Base-by-base conservation (phyloP, 2,113 vertebrate species). In the Saguinus midas region DNA sequence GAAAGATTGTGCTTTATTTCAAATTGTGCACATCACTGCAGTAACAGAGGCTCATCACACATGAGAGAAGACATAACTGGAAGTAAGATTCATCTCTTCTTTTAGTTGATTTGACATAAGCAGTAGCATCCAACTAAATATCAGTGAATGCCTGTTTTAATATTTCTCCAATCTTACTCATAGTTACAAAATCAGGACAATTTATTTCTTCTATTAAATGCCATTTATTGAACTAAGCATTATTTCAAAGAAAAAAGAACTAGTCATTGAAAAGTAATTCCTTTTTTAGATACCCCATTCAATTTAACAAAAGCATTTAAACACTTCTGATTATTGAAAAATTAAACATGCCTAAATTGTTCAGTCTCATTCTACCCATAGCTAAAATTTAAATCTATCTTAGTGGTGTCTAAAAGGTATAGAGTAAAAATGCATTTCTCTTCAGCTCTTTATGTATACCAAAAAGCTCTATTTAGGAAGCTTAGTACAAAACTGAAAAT, bases 1-100 rank as follows among this genome's bases (percentile, higher is more conserved):
- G 55, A 97, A 97, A 90, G 64, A 92, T 75, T 95, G 89, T 97
- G 81, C 93, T 97, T 96, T 76, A 97, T 94, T 97, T 96, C 93
- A 89, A 80, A 96, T 50, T 73, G 75, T 96, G 89, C 96, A 87
- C 64, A 91, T 95, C 95, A 97, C 40, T 90, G 78, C 82, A 66
- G 90, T 72, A 61, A 76, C 79, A 87, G 84, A 70, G 80, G 82
- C 82, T 94, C 76, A 52, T 92, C 55, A 83, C 55, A 55, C 57
- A 89, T 18, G 89, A 95, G 83, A 93, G 85, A 57, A 94, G 95
- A 88, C 66, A 35, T 1, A 32, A 32, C 32, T 84, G n/a, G 25
- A 95, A 82, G 73, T 5, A 48, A 93, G 55, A 96, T 43, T 93
- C 80, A 64, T 92, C 86, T 92, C 68, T 88, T 90, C 93, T 95